Evolutionary conservation across 1,140 invertebrate species (phyloP).

Genomic region (Apis dorsata): DNA sequence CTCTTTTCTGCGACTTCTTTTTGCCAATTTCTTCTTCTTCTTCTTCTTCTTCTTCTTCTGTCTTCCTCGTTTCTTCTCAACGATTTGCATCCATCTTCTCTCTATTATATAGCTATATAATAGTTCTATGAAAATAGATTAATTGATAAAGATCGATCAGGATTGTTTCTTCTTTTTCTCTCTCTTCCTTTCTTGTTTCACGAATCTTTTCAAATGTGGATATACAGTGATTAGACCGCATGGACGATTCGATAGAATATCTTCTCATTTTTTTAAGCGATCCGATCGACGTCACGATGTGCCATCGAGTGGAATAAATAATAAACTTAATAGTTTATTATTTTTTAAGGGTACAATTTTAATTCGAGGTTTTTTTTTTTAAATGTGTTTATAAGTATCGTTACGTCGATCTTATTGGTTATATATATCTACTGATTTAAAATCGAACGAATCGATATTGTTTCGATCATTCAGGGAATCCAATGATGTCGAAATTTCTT

Average conservation of each 20-base stretch:
- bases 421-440: too few species aligned
- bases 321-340: too few species aligned
- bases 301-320: too few species aligned
- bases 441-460: neutral
- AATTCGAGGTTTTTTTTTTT: neutral
- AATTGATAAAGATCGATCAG: neutral
- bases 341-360: neutral
- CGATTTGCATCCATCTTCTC: neutral
- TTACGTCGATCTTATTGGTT: neutral
- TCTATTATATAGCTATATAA: neutral
- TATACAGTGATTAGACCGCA: neutral
- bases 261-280: neutral
- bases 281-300: conserved; percentile 3
- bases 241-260: conserved; percentile 1
- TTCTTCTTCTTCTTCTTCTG: conserved; percentile 29
- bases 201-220: neutral
- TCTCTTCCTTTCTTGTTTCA: neutral
- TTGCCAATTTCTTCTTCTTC: neutral
- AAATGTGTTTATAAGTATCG: neutral
- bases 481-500: neutral
- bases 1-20: neutral
- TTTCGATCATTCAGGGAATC: neutral
- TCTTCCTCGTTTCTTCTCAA: neutral
- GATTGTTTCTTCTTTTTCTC: neutral
- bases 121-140: neutral